phyloP scores from a whole-genome alignment of 2,113 vertebrate species.

The Gasterosteus aculeatus region DNA sequence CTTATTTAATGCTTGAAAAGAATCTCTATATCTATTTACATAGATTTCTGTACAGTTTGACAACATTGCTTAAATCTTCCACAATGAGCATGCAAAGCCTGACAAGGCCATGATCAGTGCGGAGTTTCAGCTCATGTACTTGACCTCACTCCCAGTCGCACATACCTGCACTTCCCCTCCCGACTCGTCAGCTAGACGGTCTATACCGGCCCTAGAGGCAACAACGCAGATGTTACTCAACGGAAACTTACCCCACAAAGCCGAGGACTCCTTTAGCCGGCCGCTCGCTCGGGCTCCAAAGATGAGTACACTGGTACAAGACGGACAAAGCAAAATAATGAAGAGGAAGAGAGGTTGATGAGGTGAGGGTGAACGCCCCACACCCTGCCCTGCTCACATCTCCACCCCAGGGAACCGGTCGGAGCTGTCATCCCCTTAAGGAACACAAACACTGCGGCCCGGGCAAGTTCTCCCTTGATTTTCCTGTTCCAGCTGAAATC shows the following conservation, averaged over 20 bases:
- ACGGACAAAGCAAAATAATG: slow-evolving; percentile 9
- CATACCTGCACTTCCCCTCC: slow-evolving; percentile 6
- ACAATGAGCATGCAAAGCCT: neutral
- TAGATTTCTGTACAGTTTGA: no score
- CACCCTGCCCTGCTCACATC: slow-evolving; percentile 61
- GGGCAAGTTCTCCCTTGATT: slow-evolving; percentile 82
- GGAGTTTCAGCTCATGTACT: slow-evolving; percentile 3
- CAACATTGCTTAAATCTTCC: neutral
- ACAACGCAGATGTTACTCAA: slow-evolving; percentile 4
- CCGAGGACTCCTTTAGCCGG: neutral
- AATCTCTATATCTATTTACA: neutral
- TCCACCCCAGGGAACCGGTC: slow-evolving; percentile 79
- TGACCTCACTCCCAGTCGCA: neutral
- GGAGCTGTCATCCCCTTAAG: slow-evolving; percentile 73
- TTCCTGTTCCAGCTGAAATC: slow-evolving; percentile 84
- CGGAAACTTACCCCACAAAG: slow-evolving; percentile 55
- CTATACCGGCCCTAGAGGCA: slow-evolving; percentile 23
- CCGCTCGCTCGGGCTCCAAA: neutral
- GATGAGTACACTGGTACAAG: slow-evolving; percentile 34
- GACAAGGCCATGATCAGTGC: neutral
- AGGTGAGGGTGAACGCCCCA: slow-evolving; percentile 58
- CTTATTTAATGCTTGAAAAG: neutral
- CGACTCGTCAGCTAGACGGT: slow-evolving; percentile 14
- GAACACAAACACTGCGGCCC: slow-evolving; percentile 78
- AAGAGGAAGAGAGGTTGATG: slow-evolving; percentile 41